Conservation (phyloP, 2,797 vertebrate species). For the Sparidentex hasta region DNA sequence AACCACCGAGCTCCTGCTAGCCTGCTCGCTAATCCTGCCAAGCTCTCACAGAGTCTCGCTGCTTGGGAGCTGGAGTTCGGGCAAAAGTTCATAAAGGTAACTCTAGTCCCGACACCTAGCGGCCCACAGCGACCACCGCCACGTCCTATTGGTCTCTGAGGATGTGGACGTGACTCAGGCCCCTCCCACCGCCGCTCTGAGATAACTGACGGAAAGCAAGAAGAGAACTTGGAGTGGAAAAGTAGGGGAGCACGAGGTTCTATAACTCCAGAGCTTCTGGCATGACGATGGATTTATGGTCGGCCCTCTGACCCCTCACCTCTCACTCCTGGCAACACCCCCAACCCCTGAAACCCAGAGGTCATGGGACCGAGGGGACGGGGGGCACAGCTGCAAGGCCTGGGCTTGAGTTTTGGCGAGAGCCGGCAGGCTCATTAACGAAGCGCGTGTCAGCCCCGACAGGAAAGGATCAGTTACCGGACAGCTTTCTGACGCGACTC, state of each 20-base stretch:
- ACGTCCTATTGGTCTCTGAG: conserved; percentile 31
- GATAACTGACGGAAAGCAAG: conserved; percentile 46
- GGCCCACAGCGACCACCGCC: conserved; percentile 23
- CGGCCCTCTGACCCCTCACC: too few species aligned
- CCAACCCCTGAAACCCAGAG: too few species aligned
- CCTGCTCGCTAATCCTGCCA: conserved; percentile 28
- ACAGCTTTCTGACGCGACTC: conserved; percentile 53
- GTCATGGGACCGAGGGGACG: conserved; percentile 56
- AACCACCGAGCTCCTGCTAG: conserved; percentile 14
- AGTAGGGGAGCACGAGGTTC: conserved; percentile 15
- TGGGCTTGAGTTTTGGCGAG: conserved; percentile 64
- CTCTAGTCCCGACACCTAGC: conserved; percentile 43
- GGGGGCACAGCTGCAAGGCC: conserved; percentile 71
- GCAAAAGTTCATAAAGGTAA: conserved; percentile 50
- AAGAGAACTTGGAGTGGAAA: conserved; percentile 36
- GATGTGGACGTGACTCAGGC: conserved; percentile 50
- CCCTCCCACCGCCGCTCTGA: conserved; percentile 30
- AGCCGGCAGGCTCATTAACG: conserved; percentile 77
- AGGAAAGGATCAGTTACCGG: conserved; percentile 77
- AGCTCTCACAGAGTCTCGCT: conserved; percentile 25
- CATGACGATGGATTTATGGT: conserved; percentile 82
- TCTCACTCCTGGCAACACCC: too few species aligned
- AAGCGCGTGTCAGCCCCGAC: conserved; percentile 62
- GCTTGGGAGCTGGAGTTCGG: conserved; percentile 3
- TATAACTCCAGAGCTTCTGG: conserved; percentile 69